Conservation (phyloP, 2,888 invertebrate genomes). For the Lochmaea capreae region DNA sequence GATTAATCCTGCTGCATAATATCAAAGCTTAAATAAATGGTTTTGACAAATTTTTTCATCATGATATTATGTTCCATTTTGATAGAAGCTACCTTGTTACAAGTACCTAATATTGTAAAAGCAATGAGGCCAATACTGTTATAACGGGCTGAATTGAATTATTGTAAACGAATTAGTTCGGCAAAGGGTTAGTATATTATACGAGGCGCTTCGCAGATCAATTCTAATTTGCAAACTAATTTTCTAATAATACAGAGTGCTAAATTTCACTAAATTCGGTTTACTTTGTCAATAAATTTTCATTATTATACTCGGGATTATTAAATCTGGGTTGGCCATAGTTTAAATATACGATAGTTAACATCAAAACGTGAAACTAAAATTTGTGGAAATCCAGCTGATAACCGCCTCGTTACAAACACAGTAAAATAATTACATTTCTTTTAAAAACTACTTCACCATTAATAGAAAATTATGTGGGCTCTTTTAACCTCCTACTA, state of each 20-base stretch:
- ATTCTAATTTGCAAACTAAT: constrained; percentile 41
- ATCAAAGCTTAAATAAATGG: no score
- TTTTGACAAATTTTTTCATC: no score
- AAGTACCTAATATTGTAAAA: not conserved
- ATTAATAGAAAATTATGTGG: no score
- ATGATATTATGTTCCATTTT: not conserved
- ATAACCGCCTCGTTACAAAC: no score
- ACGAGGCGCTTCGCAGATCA: constrained; percentile 31
- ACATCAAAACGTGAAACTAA: not conserved
- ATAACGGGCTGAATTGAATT: constrained; percentile 37
- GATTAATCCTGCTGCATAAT: no score
- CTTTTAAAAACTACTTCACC: no score
- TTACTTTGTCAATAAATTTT: constrained; percentile 39
- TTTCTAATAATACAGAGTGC: constrained; percentile 29
- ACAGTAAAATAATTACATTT: no score
- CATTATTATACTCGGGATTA: constrained; percentile 31
- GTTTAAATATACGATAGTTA: constrained; percentile 15
- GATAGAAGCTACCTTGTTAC: not conserved
- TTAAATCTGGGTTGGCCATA: constrained; percentile 9
- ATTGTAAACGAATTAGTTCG: constrained; percentile 41
- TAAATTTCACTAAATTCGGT: constrained; percentile 30
- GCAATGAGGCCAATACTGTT: constrained; percentile 4
- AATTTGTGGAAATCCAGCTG: no score
- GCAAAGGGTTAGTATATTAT: constrained; percentile 37
- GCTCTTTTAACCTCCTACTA: no score